Conservation (phyloP, 2,797 vertebrate species). For the Liasis olivaceus region DNA sequence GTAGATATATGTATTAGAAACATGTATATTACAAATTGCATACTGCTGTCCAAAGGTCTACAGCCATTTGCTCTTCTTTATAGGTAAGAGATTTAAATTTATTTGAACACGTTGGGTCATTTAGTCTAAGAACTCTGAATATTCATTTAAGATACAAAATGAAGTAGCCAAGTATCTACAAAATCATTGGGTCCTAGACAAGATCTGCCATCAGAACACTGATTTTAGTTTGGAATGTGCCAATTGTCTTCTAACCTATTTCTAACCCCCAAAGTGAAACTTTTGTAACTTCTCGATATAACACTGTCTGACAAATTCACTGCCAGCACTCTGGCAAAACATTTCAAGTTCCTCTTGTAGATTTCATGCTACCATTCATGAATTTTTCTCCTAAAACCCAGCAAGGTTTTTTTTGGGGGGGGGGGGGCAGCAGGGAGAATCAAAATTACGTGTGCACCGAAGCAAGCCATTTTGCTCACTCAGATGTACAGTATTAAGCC, state of each 20-base stretch:
- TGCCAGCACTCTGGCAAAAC: slow-evolving; percentile 19
- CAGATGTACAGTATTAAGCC: slow-evolving; percentile 51
- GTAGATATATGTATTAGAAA: slow-evolving; percentile 74
- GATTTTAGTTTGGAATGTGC: not conserved
- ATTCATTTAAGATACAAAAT: slow-evolving; percentile 31
- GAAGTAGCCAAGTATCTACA: slow-evolving; percentile 39
- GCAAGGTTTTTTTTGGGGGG: slow-evolving; percentile 15
- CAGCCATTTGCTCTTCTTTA: slow-evolving; percentile 63
- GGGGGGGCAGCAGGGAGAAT: slow-evolving; percentile 41
- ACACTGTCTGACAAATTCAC: not conserved
- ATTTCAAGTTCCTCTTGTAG: not conserved
- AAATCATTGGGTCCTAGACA: not conserved
- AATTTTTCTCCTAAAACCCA: slow-evolving; percentile 49
- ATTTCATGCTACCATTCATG: not conserved
- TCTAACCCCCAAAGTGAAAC: not conserved
- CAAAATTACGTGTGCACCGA: slow-evolving; percentile 57
- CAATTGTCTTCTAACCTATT: not conserved
- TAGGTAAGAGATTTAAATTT: slow-evolving; percentile 61
- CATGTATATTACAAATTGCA: slow-evolving; percentile 75
- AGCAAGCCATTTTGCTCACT: slow-evolving; percentile 67
- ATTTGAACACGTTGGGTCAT: slow-evolving; percentile 55
- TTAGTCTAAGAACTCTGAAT: slow-evolving; percentile 61
- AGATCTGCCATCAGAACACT: not conserved
- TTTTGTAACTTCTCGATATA: not conserved
- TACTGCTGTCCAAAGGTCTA: slow-evolving; percentile 70